Evolutionary conservation across 23 tunicate genomes (phyloP).

Genomic region (Clavelina lepadiformis): DNA sequence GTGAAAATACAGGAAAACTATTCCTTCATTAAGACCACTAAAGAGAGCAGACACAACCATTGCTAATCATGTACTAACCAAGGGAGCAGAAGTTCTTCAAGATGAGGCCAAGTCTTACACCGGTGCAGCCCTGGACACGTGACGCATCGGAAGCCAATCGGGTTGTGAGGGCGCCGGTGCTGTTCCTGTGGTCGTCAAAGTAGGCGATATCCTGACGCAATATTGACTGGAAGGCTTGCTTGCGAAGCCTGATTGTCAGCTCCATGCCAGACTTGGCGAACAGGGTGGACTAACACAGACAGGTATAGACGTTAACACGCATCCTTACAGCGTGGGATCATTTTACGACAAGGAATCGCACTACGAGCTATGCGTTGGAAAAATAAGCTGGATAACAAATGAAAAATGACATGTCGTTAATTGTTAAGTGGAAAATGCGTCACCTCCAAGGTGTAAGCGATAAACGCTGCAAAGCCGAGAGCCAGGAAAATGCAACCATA

Average conservation of each 20-base stretch:
- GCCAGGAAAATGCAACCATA: slow-evolving; percentile 49
- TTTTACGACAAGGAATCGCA: not conserved
- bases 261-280: slow-evolving; percentile 86
- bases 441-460: slow-evolving; percentile 59
- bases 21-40: no score
- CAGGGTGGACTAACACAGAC: slow-evolving; percentile 32
- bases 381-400: not conserved
- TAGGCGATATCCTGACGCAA: slow-evolving; percentile 71
- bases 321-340: not conserved
- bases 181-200: slow-evolving; percentile 84
- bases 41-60: no score
- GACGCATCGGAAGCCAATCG: slow-evolving; percentile 87
- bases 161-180: slow-evolving; percentile 87
- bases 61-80: slow-evolving; percentile 44
- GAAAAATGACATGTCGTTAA: not conserved
- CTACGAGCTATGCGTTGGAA: not conserved
- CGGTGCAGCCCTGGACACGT: slow-evolving; percentile 88
- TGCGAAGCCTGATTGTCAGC: slow-evolving; percentile 65
- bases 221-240: slow-evolving; percentile 48
- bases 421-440: not conserved
- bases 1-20: no score
- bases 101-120: slow-evolving; percentile 58
- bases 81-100: slow-evolving; percentile 69
- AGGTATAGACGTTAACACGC: not conserved
- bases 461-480: slow-evolving; percentile 59